phyloP scores from a whole-genome alignment of 2,888 invertebrate species.

The Eupithecia vulgata region DNA sequence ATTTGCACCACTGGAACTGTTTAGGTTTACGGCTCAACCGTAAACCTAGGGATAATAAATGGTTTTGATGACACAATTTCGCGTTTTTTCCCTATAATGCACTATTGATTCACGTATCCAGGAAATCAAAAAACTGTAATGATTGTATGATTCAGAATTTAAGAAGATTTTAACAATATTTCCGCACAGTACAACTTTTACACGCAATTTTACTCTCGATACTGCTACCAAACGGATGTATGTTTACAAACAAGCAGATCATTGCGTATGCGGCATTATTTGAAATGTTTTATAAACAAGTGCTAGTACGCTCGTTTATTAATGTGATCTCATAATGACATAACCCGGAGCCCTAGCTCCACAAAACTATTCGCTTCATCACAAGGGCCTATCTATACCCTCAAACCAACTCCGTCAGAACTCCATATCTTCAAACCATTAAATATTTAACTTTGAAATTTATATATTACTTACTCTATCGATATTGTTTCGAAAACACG shows the following conservation, averaged over 20 bases:
- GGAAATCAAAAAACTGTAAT: neutral
- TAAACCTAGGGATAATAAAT: too few relatives aligned
- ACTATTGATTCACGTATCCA: neutral
- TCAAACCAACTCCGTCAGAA: too few relatives aligned
- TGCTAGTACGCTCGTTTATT: neutral
- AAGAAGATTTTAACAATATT: neutral
- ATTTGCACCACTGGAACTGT: too few relatives aligned
- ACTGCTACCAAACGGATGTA: neutral
- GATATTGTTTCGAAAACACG: too few relatives aligned
- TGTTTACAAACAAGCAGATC: slow-evolving; percentile 8
- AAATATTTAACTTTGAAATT: too few relatives aligned
- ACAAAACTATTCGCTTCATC: too few relatives aligned
- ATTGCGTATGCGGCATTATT: slow-evolving; percentile 7
- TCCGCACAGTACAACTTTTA: slow-evolving; percentile 1
- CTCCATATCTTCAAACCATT: too few relatives aligned
- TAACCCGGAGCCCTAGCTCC: neutral
- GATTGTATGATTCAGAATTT: neutral
- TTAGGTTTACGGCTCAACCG: neutral
- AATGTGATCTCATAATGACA: slow-evolving; percentile 14
- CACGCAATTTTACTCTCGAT: neutral
- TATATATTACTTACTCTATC: too few relatives aligned
- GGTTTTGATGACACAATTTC: too few relatives aligned
- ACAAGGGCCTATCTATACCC: too few relatives aligned
- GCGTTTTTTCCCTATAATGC: neutral
- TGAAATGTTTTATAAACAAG: slow-evolving; percentile 13